A percentile compares a stretch with the other conserved stretches of the same genome.
These are phyloP conservation scores for Hydrochoerus hydrochaeris DNA, from an alignment of 2,113 vertebrate species.

Conservation along the genomic window DNA sequence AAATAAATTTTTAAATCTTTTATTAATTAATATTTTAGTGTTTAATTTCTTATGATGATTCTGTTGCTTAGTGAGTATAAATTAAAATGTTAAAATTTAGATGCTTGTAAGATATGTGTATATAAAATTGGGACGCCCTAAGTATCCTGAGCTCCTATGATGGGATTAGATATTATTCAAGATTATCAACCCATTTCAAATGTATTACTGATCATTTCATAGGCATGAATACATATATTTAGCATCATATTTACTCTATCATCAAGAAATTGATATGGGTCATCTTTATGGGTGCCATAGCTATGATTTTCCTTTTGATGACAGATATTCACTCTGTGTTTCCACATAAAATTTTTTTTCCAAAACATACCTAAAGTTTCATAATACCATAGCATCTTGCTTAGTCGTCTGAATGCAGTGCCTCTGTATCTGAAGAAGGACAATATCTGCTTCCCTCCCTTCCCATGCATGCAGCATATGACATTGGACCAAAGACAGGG, in stretches of 20 bases:
- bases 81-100: slow-evolving; percentile 22
- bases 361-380: neutral
- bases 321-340: neutral
- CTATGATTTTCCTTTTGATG: neutral
- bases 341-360: neutral
- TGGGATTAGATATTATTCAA: neutral
- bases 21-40: slow-evolving; percentile 58
- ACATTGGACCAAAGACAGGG: neutral
- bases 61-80: neutral
- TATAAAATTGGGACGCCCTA: neutral
- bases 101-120: neutral
- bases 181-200: neutral
- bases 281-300: neutral
- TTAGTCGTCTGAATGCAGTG: neutral
- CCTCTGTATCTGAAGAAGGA: neutral
- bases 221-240: neutral
- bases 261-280: neutral
- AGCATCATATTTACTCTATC: neutral
- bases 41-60: slow-evolving; percentile 51
- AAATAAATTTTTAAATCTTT: slow-evolving; percentile 53
- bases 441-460: neutral
- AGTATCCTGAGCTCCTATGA: neutral
- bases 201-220: neutral
- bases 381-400: neutral
- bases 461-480: neutral